Conservation (phyloP, 2,888 invertebrate species). For the Dexiosoma caninum region DNA sequence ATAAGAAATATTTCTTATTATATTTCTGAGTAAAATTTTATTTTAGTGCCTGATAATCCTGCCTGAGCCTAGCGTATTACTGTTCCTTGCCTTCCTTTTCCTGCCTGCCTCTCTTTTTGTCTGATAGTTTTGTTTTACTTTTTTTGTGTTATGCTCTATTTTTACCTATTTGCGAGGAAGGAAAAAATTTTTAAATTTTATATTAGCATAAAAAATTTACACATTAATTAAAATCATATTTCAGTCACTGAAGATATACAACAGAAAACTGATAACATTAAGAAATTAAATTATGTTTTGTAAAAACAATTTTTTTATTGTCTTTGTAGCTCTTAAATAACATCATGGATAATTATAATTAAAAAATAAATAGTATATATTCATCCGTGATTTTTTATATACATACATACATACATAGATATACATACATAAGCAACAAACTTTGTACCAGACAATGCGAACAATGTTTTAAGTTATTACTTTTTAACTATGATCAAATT, state of each 20-base stretch:
- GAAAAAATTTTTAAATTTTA: slow-evolving; percentile 69
- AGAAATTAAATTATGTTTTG: no score
- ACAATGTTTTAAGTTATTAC: no score
- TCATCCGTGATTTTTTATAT: no score
- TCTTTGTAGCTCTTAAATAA: no score
- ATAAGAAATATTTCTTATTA: slow-evolving; percentile 21
- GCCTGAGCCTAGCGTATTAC: slow-evolving; percentile 68
- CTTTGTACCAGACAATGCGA: no score
- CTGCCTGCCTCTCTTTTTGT: slow-evolving; percentile 71
- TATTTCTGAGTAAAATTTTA: slow-evolving; percentile 43
- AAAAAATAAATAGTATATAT: no score
- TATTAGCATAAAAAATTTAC: slow-evolving; percentile 43
- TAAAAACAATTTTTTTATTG: no score
- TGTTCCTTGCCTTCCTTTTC: slow-evolving; percentile 63
- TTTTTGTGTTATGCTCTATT: slow-evolving; percentile 61
- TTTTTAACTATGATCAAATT: no score
- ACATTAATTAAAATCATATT: slow-evolving; percentile 10
- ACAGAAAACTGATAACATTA: slow-evolving; percentile 41
- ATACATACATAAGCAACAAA: not conserved
- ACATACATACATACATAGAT: no score
- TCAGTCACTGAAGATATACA: slow-evolving; percentile 44
- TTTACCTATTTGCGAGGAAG: slow-evolving; percentile 75
- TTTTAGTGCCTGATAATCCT: slow-evolving; percentile 54
- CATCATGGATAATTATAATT: no score
- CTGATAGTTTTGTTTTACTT: slow-evolving; percentile 70